A percentile compares a stretch with the other conserved stretches of the same genome.
These are phyloP conservation scores for Panagrolaimus sp. DNA, from an alignment of 1,140 invertebrate species.

Conservation along the genomic window DNA sequence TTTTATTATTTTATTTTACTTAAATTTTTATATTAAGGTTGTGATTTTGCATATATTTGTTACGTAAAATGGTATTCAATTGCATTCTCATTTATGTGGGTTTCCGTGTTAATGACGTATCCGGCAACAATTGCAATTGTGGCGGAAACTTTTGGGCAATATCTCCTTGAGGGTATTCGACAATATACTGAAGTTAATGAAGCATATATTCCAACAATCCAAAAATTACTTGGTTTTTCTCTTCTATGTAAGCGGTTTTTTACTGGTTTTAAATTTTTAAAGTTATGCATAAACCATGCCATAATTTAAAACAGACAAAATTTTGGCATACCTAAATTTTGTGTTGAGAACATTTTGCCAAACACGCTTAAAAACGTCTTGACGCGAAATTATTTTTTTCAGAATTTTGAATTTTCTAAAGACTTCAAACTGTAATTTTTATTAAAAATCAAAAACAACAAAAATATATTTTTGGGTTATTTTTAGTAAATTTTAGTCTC, in stretches of 20 bases:
- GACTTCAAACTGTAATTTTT: no score
- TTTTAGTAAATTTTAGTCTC: no score
- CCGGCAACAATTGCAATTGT: slow-evolving; percentile 57
- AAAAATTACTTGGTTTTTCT: slow-evolving; percentile 57
- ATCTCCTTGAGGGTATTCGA: slow-evolving; percentile 50
- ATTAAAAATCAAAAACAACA: no score
- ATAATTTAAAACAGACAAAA: not conserved
- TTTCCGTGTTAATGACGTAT: slow-evolving; percentile 57
- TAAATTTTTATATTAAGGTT: slow-evolving; percentile 70
- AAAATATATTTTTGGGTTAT: no score
- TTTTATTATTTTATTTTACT: not conserved
- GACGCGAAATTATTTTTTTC: no score
- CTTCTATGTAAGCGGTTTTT: slow-evolving; percentile 49
- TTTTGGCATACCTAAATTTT: no score
- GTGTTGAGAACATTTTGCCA: no score
- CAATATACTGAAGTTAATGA: slow-evolving; percentile 50
- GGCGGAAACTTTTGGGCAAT: slow-evolving; percentile 58
- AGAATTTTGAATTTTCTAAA: no score
- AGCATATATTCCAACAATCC: slow-evolving; percentile 38
- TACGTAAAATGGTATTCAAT: slow-evolving; percentile 58
- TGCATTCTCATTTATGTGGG: slow-evolving; percentile 59
- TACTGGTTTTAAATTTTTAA: not conserved
- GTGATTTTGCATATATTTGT: slow-evolving; percentile 59
- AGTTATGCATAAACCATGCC: no score
- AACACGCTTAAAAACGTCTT: no score